phyloP scores from a whole-genome alignment of 2,113 vertebrate genomes.

The Ptychochromis oligacanthus region DNA sequence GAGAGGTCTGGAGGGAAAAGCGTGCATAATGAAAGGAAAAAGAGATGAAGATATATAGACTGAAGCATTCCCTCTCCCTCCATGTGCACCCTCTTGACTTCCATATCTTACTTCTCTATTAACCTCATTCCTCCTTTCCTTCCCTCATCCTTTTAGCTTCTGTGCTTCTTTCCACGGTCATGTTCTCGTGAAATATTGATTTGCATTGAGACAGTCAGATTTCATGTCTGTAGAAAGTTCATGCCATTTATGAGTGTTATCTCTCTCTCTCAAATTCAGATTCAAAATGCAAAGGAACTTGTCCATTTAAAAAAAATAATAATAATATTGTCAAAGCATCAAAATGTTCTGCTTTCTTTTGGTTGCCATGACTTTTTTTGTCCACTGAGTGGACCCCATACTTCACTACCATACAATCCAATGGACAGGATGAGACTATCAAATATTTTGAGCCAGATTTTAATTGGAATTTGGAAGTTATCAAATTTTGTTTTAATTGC shows the following conservation, averaged over 20 bases:
- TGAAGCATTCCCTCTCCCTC: neutral
- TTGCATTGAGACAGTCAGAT: neutral
- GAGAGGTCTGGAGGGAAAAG: constrained; percentile 25
- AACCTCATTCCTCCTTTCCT: constrained; percentile 4
- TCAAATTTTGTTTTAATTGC: no score
- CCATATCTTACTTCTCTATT: neutral
- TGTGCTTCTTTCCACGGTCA: neutral
- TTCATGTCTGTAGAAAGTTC: neutral
- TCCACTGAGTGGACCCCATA: no score
- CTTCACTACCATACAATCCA: no score
- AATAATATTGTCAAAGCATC: no score
- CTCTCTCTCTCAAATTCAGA: neutral
- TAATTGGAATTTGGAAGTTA: no score
- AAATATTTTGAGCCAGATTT: no score
- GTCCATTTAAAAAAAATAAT: neutral
- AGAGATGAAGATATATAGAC: constrained; percentile 36
- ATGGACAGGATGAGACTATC: no score
- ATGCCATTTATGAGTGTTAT: neutral
- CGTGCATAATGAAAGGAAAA: constrained; percentile 35
- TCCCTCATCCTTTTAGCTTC: constrained; percentile 1
- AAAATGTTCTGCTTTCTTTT: no score
- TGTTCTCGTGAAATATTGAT: neutral
- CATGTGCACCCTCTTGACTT: constrained; percentile 2
- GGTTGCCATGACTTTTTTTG: no score
- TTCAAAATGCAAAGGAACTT: neutral